A percentile compares a stretch with the other conserved stretches of the same genome.
These are phyloP conservation scores for Girardinus metallicus DNA, from an alignment of 2,797 vertebrate species.

Conservation along the genomic window DNA sequence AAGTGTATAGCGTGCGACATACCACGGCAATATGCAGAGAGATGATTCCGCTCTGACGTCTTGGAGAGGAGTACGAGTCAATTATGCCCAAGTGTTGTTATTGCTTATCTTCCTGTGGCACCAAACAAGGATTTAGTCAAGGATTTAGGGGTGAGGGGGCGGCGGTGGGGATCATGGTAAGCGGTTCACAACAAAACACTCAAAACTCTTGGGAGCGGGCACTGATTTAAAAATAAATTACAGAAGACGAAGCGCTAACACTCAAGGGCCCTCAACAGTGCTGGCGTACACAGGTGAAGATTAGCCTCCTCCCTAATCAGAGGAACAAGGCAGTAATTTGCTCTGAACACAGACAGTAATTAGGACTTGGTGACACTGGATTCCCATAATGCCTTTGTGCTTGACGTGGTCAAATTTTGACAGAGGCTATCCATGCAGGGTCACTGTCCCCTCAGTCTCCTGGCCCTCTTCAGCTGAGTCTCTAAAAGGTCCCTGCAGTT, in stretches of 20 bases:
- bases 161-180: slow-evolving; percentile 85
- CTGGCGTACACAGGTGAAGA: slow-evolving; percentile 85
- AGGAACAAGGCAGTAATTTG: slow-evolving; percentile 85
- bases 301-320: slow-evolving; percentile 85
- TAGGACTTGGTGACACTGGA: slow-evolving; percentile 85
- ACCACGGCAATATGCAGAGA: slow-evolving; percentile 78
- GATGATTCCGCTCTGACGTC: slow-evolving; percentile 82
- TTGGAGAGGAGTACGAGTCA: slow-evolving; percentile 83
- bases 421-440: slow-evolving; percentile 84
- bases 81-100: slow-evolving; percentile 85
- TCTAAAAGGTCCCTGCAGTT: slow-evolving; percentile 82
- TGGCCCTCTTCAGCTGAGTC: slow-evolving; percentile 76
- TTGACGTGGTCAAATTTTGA: slow-evolving; percentile 83
- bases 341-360: slow-evolving; percentile 85
- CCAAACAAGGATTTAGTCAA: slow-evolving; percentile 86
- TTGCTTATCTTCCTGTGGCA: slow-evolving; percentile 84
- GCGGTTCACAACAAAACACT: slow-evolving; percentile 86
- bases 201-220: slow-evolving; percentile 84
- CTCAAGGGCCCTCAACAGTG: slow-evolving; percentile 83
- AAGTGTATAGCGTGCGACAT: slow-evolving; percentile 75
- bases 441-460: slow-evolving; percentile 81
- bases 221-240: slow-evolving; percentile 87
- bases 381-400: slow-evolving; percentile 85
- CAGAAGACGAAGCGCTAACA: slow-evolving; percentile 85
- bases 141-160: slow-evolving; percentile 84